phyloP scores from a whole-genome alignment of 2,113 vertebrate genomes.

The Archocentrus centrarchus region DNA sequence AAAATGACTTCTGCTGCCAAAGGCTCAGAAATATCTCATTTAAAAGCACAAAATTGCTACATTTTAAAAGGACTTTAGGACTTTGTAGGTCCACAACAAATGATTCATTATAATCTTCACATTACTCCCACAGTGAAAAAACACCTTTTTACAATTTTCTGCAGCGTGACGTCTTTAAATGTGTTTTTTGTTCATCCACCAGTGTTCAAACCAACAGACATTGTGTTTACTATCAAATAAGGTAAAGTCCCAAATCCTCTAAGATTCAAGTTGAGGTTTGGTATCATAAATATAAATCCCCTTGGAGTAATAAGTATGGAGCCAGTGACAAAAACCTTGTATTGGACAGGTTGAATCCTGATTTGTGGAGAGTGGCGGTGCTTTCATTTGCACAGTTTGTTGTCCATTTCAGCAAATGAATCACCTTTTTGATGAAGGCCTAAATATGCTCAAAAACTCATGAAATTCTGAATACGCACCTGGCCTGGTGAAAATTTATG shows the following conservation, averaged over 20 bases:
- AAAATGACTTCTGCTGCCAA: background rate
- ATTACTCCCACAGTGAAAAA: background rate
- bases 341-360: background rate
- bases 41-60: background rate
- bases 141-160: background rate
- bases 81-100: background rate
- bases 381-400: background rate
- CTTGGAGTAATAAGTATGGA: background rate
- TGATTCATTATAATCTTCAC: background rate
- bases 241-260: background rate
- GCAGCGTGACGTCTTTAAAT: background rate
- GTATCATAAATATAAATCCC: background rate
- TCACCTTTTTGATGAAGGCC: no score
- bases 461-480: no score
- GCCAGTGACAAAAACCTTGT: background rate
- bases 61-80: background rate
- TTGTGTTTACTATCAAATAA: background rate
- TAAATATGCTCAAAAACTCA: no score
- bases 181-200: background rate
- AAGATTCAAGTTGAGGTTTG: background rate
- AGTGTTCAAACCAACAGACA: background rate
- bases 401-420: background rate
- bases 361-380: background rate
- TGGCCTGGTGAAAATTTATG: no score
- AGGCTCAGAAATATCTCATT: background rate